Conservation (phyloP, 2,888 invertebrate genomes). For the Trachelus iudaicus region DNA sequence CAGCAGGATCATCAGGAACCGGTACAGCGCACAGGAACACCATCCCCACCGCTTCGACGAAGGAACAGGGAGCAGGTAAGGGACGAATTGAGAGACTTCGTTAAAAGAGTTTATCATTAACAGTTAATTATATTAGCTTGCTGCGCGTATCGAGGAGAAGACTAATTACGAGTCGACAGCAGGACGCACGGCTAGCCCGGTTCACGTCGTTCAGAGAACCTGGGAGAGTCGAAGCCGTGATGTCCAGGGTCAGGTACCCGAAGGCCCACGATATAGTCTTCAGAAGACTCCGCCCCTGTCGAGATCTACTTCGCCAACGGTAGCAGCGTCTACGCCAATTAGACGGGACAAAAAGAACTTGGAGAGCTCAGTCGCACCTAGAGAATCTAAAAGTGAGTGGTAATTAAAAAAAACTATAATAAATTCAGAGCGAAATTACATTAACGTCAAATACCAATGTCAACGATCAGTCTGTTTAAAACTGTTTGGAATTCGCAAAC, state of each 20-base stretch:
- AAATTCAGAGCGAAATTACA: background rate
- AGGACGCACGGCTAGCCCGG: conserved; percentile 46
- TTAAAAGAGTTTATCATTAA: background rate
- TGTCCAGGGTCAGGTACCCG: conserved; percentile 22
- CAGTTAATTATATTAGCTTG: conserved; percentile 24
- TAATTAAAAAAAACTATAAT: background rate
- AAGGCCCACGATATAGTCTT: conserved; percentile 30
- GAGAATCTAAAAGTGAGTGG: conserved; percentile 39
- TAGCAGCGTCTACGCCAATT: conserved; percentile 23
- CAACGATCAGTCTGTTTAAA: background rate
- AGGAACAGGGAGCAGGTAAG: conserved; percentile 51
- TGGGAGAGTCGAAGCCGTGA: conserved; percentile 57
- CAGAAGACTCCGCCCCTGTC: conserved; percentile 38
- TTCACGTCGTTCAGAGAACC: conserved; percentile 57
- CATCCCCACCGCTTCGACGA: conserved; percentile 56
- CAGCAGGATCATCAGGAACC: conserved; percentile 18
- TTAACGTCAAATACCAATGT: background rate
- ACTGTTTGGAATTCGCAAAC: background rate
- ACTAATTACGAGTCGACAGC: conserved; percentile 32
- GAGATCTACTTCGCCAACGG: conserved; percentile 46
- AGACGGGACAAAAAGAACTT: conserved; percentile 35
- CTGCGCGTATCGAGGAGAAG: conserved; percentile 43
- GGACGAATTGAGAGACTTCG: background rate
- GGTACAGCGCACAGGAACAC: conserved; percentile 37
- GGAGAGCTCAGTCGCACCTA: conserved; percentile 29